Evolutionary conservation across 2,113 vertebrate species (phyloP).

Genomic region (Eptesicus fuscus): DNA sequence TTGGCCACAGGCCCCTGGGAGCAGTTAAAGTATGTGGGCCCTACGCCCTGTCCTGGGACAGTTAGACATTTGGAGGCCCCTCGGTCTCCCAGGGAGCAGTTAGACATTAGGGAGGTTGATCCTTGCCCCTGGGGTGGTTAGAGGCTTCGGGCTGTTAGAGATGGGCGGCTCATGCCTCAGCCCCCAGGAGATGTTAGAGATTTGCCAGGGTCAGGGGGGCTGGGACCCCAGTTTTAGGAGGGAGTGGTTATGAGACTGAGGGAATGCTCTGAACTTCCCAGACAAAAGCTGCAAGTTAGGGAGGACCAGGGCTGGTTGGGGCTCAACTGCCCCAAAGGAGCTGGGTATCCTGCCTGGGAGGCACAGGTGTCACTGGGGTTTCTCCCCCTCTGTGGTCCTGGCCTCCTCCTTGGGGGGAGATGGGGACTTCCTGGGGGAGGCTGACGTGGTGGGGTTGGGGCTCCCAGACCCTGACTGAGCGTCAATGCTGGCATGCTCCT

Average conservation of each 20-base stretch:
- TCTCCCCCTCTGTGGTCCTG: background rate
- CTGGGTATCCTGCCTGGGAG: background rate
- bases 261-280: background rate
- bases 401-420: constrained; percentile 42
- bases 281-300: constrained; percentile 19
- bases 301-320: background rate
- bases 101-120: constrained; percentile 34
- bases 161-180: background rate
- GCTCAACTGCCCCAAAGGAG: background rate
- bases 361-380: constrained; percentile 11
- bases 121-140: background rate
- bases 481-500: constrained; percentile 87
- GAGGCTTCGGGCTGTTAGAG: constrained; percentile 18
- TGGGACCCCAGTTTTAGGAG: background rate
- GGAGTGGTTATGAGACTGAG: background rate
- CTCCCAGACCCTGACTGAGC: constrained; percentile 42
- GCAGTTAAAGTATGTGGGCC: background rate
- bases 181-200: background rate
- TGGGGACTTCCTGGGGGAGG: constrained; percentile 46
- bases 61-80: background rate
- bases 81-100: background rate
- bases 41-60: background rate
- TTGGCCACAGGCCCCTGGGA: background rate
- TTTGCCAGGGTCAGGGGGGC: background rate
- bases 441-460: constrained; percentile 20